Evolutionary conservation across 1,140 invertebrate species (phyloP).

Genomic region (Drosophila bipectinata): DNA sequence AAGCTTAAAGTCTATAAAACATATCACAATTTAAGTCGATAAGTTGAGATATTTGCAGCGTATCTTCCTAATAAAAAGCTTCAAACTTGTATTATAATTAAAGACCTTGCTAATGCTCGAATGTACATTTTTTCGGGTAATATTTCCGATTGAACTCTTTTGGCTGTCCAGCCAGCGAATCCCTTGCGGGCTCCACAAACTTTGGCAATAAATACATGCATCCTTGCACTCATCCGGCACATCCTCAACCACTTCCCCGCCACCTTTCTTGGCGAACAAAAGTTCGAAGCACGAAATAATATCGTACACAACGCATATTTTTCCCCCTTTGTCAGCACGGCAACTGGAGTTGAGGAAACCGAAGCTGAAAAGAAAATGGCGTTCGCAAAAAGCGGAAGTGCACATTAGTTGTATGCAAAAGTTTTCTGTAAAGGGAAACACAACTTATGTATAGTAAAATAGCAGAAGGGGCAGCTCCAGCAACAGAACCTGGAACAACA

Average conservation of each 20-base stretch:
- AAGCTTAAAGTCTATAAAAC: too few relatives aligned
- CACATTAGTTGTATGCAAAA: slow-evolving; percentile 78
- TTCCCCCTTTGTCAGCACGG: slow-evolving; percentile 24
- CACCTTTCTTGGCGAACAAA: slow-evolving; percentile 49
- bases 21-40: too few relatives aligned
- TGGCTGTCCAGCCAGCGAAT: slow-evolving; percentile 21
- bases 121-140: slow-evolving; percentile 1
- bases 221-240: slow-evolving; percentile 51
- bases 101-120: not conserved
- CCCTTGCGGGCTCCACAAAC: slow-evolving; percentile 22
- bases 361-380: slow-evolving; percentile 67
- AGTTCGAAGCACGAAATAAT: slow-evolving; percentile 77
- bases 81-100: not conserved
- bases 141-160: slow-evolving; percentile 17
- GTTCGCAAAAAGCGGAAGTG: slow-evolving; percentile 70
- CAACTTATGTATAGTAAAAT: slow-evolving; percentile 46
- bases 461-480: slow-evolving; percentile 24
- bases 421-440: slow-evolving; percentile 59
- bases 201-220: slow-evolving; percentile 54
- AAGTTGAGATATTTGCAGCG: too few relatives aligned
- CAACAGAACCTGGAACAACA: slow-evolving; percentile 15
- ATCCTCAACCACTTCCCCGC: slow-evolving; percentile 3
- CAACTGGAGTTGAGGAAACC: slow-evolving; percentile 7
- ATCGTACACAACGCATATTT: slow-evolving; percentile 72
- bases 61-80: too few relatives aligned